Evolutionary conservation across 92 coral and sea anemone genomes (phyloP).

Genomic region (Meandrina meandrites): DNA sequence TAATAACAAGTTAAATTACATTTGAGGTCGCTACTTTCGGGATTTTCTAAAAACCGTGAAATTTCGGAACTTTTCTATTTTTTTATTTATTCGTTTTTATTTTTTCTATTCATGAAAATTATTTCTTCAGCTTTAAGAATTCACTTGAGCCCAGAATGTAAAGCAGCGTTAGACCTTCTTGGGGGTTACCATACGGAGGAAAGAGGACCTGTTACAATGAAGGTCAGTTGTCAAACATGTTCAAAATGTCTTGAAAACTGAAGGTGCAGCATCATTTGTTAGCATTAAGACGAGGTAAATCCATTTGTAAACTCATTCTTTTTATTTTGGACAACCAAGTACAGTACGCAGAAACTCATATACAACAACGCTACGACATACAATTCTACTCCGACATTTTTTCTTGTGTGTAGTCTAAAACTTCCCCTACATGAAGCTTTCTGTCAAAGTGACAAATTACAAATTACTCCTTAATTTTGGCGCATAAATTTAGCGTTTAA

Average conservation of each 20-base stretch:
- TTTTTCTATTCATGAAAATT: no score
- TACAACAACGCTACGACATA: not conserved
- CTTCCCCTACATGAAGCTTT: not conserved
- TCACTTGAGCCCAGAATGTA: conserved; percentile 89
- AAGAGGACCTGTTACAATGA: conserved; percentile 77
- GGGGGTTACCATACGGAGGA: conserved; percentile 81
- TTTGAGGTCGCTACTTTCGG: no score
- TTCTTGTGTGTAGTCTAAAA: not conserved
- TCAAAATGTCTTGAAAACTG: not conserved
- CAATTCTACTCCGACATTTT: not conserved
- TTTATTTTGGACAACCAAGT: not conserved
- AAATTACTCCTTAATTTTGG: not conserved
- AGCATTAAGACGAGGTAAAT: not conserved
- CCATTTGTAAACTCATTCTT: no score
- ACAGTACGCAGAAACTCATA: not conserved
- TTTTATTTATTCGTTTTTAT: no score
- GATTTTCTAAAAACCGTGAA: no score
- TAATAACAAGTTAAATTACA: no score
- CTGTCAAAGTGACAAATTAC: no score
- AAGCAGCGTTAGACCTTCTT: conserved; percentile 73
- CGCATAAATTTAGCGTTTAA: no score
- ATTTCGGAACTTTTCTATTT: no score
- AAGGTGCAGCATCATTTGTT: not conserved
- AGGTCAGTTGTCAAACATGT: conserved; percentile 46
- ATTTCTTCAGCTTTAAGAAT: conserved; percentile 68